A percentile compares a stretch with the other conserved stretches of the same genome.
Evolutionary conservation across 1,140 invertebrate species (phyloP).

Genomic region (Vollenhovia emeryi): DNA sequence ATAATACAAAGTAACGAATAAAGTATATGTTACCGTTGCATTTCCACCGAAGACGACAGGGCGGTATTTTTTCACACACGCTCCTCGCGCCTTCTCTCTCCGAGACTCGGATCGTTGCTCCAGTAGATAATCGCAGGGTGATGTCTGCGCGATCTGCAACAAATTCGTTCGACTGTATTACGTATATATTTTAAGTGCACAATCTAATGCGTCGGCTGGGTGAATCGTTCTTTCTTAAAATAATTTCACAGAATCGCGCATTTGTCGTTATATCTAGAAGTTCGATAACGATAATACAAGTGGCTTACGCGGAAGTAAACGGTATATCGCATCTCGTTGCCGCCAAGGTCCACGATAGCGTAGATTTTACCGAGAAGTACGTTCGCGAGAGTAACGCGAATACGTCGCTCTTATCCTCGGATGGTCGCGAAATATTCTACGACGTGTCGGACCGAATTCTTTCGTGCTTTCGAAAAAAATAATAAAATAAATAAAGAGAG

Average conservation of each 20-base stretch:
- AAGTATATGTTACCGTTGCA: constrained; percentile 57
- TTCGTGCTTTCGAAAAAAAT: not conserved
- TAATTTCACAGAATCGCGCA: constrained; percentile 12
- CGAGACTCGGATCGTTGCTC: not conserved
- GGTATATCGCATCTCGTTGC: not conserved
- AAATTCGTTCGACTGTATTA: not conserved
- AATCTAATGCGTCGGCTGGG: not conserved
- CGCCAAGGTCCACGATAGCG: not conserved
- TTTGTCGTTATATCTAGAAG: constrained; percentile 3
- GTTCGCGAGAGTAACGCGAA: not conserved
- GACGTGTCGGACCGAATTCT: not conserved
- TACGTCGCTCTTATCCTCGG: not conserved
- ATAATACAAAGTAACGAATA: constrained; percentile 51
- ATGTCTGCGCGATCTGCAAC: not conserved
- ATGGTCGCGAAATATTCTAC: not conserved
- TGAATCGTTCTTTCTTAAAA: constrained; percentile 14
- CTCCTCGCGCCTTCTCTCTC: not conserved
- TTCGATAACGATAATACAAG: constrained; percentile 26
- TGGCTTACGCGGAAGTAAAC: not conserved
- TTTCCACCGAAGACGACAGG: constrained; percentile 12
- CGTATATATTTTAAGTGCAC: not conserved
- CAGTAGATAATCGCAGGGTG: not conserved
- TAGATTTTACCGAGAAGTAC: constrained; percentile 7
- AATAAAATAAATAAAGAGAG: too few species aligned
- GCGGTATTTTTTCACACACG: not conserved